These are phyloP conservation scores for Acanthurus leucopareius DNA, from an alignment of 2,797 vertebrate species.

Conservation along the genomic window DNA sequence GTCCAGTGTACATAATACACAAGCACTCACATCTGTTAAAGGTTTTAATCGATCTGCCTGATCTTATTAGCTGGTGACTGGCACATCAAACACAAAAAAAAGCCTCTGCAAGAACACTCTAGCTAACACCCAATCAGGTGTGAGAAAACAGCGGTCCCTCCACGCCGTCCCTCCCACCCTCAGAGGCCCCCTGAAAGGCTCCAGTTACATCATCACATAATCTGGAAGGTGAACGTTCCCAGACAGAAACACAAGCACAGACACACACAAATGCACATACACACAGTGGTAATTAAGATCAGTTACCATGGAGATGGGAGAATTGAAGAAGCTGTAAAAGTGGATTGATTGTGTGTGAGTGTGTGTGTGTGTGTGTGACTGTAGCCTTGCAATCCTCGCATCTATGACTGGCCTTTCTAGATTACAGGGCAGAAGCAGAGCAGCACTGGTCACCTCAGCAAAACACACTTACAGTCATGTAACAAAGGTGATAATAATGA, in stretches of 20 bases:
- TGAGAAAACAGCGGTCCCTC: slow-evolving; percentile 65
- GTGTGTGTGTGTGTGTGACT: slow-evolving; percentile 34
- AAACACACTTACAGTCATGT: slow-evolving; percentile 23
- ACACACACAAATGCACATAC: slow-evolving; percentile 35
- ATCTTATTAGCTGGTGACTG: slow-evolving; percentile 76
- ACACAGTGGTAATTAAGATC: slow-evolving; percentile 74
- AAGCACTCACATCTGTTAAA: slow-evolving; percentile 76
- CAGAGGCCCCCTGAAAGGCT: slow-evolving; percentile 71
- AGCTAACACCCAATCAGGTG: slow-evolving; percentile 72
- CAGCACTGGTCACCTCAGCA: slow-evolving; percentile 31
- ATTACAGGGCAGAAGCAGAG: slow-evolving; percentile 40
- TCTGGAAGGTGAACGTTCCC: slow-evolving; percentile 76
- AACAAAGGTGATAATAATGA: slow-evolving; percentile 21
- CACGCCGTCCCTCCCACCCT: slow-evolving; percentile 56
- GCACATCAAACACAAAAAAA: slow-evolving; percentile 74
- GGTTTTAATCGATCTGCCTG: slow-evolving; percentile 76
- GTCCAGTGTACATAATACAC: slow-evolving; percentile 65
- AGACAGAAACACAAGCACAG: slow-evolving; percentile 59
- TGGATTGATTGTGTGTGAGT: slow-evolving; percentile 60
- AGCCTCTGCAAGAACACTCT: slow-evolving; percentile 57
- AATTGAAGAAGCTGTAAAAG: slow-evolving; percentile 70
- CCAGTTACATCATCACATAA: slow-evolving; percentile 78
- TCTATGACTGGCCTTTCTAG: slow-evolving; percentile 47
- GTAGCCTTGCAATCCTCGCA: slow-evolving; percentile 30
- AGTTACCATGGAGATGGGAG: slow-evolving; percentile 80